Evolutionary conservation across 2,888 invertebrate genomes (phyloP).

Genomic region (Temnothorax rugatulus): DNA sequence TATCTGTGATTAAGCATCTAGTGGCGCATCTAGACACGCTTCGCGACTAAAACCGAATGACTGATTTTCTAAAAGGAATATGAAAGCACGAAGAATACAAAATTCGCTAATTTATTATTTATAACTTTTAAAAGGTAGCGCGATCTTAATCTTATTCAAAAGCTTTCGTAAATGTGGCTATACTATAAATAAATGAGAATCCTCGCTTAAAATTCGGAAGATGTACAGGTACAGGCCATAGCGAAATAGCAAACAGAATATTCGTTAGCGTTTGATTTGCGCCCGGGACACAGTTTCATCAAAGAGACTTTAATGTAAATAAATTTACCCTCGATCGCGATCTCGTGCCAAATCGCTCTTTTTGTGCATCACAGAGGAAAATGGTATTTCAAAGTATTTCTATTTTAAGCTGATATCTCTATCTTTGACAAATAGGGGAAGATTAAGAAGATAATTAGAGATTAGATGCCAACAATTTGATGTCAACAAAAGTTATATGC

Average conservation of each 20-base stretch:
- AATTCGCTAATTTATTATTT: conserved; percentile 23
- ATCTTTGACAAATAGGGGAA: not conserved
- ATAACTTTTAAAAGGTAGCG: conserved; percentile 3
- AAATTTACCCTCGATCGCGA: not conserved
- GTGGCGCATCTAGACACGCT: too few relatives aligned
- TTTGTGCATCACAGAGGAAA: not conserved
- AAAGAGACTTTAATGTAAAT: conserved; percentile 15
- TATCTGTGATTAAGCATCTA: not conserved
- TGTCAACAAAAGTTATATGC: not conserved
- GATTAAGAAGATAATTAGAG: not conserved
- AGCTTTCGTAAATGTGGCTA: not conserved
- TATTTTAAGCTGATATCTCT: not conserved
- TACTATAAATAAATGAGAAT: not conserved
- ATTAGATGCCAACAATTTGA: not conserved
- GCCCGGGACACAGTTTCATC: not conserved
- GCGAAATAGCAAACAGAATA: conserved; percentile 8
- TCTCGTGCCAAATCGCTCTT: not conserved
- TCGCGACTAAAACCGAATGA: not conserved
- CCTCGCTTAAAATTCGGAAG: not conserved
- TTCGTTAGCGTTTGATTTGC: not conserved
- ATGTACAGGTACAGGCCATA: not conserved
- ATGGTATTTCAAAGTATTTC: not conserved
- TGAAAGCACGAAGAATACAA: conserved; percentile 1
- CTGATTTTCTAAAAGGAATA: not conserved
- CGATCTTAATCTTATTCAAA: not conserved